These are phyloP conservation scores for Hydroisotoma schaefferi DNA, from an alignment of 2,888 invertebrate genomes.

Conservation along the genomic window DNA sequence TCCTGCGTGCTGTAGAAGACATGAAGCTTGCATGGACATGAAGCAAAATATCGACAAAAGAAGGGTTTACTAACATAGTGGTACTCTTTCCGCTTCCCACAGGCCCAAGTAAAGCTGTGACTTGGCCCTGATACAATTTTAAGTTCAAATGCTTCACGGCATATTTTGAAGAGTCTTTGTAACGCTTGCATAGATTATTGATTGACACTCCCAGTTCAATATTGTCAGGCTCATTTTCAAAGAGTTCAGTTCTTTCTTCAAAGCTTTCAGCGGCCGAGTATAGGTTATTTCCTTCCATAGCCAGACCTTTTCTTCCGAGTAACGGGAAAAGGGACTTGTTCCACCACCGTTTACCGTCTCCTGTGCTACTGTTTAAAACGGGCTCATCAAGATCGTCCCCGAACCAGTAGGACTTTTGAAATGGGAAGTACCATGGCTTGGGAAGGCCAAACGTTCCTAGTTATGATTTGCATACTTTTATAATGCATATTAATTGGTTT, in stretches of 20 bases:
- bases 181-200: slow-evolving; percentile 52
- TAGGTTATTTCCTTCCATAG: slow-evolving; percentile 7
- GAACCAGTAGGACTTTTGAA: slow-evolving; percentile 55
- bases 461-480: slow-evolving; percentile 43
- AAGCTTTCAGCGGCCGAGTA: not conserved
- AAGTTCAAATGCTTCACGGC: slow-evolving; percentile 70
- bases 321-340: slow-evolving; percentile 13
- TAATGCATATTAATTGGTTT: not conserved
- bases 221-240: slow-evolving; percentile 54
- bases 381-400: slow-evolving; percentile 44
- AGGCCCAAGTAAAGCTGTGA: slow-evolving; percentile 70
- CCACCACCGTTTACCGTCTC: slow-evolving; percentile 11
- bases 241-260: slow-evolving; percentile 29
- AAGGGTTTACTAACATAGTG: slow-evolving; percentile 53
- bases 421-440: slow-evolving; percentile 56
- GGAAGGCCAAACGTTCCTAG: slow-evolving; percentile 58
- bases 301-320: slow-evolving; percentile 13
- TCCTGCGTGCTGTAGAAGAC: no score
- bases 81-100: slow-evolving; percentile 59
- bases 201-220: slow-evolving; percentile 55
- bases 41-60: not conserved
- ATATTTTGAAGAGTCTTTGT: slow-evolving; percentile 50
- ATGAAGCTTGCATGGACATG: no score
- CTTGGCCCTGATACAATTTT: slow-evolving; percentile 75
- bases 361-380: not conserved